Conservation (phyloP, 2,888 invertebrate species). For the Patella depressa region DNA sequence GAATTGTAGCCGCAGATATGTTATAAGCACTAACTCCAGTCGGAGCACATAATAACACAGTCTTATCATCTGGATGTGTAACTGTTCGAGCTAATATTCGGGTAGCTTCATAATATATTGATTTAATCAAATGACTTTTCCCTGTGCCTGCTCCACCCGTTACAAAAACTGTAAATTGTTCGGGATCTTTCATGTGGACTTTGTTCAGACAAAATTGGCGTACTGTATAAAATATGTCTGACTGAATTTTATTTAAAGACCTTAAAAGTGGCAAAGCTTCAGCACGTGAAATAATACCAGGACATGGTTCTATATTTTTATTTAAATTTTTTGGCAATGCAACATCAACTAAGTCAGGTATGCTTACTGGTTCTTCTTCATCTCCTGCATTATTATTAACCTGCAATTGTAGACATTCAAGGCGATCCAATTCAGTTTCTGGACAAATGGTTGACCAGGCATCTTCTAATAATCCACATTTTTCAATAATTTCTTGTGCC, state of each 20-base stretch:
- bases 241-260: constrained; percentile 24
- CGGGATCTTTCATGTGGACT: neutral
- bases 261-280: constrained; percentile 2
- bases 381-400: neutral
- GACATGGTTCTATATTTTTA: neutral
- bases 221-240: constrained; percentile 21
- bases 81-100: constrained; percentile 10
- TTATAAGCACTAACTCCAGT: constrained; percentile 20
- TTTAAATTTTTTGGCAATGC: neutral
- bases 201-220: constrained; percentile 23
- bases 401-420: constrained; percentile 19
- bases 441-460: constrained; percentile 29
- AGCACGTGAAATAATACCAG: neutral
- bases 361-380: neutral
- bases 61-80: constrained; percentile 16
- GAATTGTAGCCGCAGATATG: constrained; percentile 17
- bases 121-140: constrained; percentile 22
- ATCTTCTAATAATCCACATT: constrained; percentile 24
- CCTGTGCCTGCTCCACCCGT: constrained; percentile 25
- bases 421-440: constrained; percentile 28
- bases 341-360: neutral
- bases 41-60: constrained; percentile 13
- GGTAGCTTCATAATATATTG: constrained; percentile 23
- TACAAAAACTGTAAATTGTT: constrained; percentile 22
- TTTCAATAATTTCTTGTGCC: constrained; percentile 18